Base-by-base conservation (phyloP, 2,113 vertebrate species). In the Chionis minor region DNA sequence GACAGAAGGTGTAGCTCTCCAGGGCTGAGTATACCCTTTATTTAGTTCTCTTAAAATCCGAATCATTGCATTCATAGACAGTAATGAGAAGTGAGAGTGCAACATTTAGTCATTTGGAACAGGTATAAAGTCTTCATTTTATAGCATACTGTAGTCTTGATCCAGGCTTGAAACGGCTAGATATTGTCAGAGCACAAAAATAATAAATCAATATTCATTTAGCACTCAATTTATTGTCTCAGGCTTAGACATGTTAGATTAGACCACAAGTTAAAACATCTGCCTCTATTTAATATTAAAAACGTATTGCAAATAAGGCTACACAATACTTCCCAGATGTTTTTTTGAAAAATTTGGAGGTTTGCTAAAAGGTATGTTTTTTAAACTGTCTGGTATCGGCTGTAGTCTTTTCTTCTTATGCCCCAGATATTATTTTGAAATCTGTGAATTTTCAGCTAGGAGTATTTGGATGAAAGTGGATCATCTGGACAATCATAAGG, bases 401-500 rank as follows among this genome's bases (percentile, higher is more conserved):
- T 55, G 42, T 11, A 8, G 5, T 4, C 5, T 4, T 62, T 81
- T 56, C 45, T 71, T 35, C 42, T 75, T 55, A 42, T 59, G 18
- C 8, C 5, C 12, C n/a, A 67, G 35, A 65, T 81, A 79, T 67
- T 42, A 33, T 59, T 63, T 88, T 92, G n/a, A 23, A 72, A 38
- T 81, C 16, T 63, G 42, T 92, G 77, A 91, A 54, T 74, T 59
- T 83, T 35, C 12, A 67, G 23, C 14, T 65, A 42, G 33, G n/a
- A 65, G 51, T 77, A 8, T 3, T 12, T 91, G 32, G 20, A 52
- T 70, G 21, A 61, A 66, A 72, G 16, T 17, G 24, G 38, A 85
- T 85, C 47, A 75, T 74, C 16, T 71, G 16, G n/a, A n/a, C 4
- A 10, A 81, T 87, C 8, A 2, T 28, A 23, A 0, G 0, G 4